These are phyloP conservation scores for Hypomecis atomaria DNA, from an alignment of 2,888 invertebrate species.

Conservation along the genomic window DNA sequence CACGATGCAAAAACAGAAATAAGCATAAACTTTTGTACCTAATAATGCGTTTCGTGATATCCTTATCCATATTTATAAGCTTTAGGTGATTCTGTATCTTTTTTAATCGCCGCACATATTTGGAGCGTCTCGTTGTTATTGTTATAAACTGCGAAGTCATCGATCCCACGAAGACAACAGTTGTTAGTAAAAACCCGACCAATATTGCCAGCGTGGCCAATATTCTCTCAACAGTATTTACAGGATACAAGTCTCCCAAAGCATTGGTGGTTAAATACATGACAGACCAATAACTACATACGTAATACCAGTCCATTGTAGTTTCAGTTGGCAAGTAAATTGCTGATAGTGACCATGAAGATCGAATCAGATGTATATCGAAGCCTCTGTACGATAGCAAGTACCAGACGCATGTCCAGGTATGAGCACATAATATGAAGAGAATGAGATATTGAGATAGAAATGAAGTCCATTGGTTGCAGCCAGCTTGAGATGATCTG, in stretches of 20 bases:
- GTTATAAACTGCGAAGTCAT: constrained; percentile 81
- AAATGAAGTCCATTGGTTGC: constrained; percentile 79
- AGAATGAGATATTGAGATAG: constrained; percentile 77
- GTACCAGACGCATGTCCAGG: constrained; percentile 79
- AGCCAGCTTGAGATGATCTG: constrained; percentile 76
- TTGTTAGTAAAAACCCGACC: constrained; percentile 76
- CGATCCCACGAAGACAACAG: constrained; percentile 80
- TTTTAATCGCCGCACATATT: constrained; percentile 71
- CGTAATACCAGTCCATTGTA: constrained; percentile 74
- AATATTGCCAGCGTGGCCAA: constrained; percentile 68
- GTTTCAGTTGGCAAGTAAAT: constrained; percentile 68
- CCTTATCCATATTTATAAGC: constrained; percentile 72
- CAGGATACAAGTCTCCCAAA: constrained; percentile 76
- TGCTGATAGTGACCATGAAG: constrained; percentile 73
- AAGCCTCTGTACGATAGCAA: constrained; percentile 70
- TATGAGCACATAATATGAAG: constrained; percentile 74
- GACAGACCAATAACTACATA: constrained; percentile 78
- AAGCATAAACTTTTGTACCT: constrained; percentile 53
- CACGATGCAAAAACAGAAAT: constrained; percentile 17
- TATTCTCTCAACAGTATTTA: constrained; percentile 71
- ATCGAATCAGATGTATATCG: constrained; percentile 62
- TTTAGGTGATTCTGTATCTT: constrained; percentile 76
- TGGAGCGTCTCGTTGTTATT: constrained; percentile 74
- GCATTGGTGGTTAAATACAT: constrained; percentile 78
- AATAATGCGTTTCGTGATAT: constrained; percentile 71